Evolutionary conservation across 2,113 vertebrate genomes (phyloP).

Genomic region (Dasypus novemcinctus): DNA sequence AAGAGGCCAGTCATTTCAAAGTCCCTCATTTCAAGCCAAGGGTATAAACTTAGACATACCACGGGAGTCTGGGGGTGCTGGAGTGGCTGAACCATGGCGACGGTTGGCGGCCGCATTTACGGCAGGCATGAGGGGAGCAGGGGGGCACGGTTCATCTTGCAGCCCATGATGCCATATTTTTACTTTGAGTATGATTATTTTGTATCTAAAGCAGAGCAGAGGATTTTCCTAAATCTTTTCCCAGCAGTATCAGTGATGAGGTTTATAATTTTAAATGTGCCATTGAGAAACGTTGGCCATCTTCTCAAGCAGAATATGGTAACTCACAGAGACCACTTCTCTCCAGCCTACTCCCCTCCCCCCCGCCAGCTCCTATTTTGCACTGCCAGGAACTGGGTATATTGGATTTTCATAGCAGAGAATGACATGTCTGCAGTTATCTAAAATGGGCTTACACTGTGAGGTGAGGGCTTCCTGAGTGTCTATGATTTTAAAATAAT

Average conservation of each 20-base stretch:
- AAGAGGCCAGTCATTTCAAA: not conserved
- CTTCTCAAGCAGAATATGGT: not conserved
- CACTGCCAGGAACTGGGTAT: not conserved
- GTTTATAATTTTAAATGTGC: not conserved
- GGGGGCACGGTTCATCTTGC: not conserved
- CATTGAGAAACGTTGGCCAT: not conserved
- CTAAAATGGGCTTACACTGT: not conserved
- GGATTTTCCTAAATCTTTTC: not conserved
- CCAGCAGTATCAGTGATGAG: not conserved
- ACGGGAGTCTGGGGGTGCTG: not conserved
- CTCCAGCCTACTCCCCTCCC: accelerated
- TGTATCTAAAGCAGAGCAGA: not conserved
- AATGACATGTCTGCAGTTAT: not conserved
- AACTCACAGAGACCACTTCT: not conserved
- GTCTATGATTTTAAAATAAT: not conserved
- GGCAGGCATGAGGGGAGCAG: accelerated
- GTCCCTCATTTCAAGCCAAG: not conserved
- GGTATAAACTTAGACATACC: not conserved
- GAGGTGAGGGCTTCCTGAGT: not conserved
- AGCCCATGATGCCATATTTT: not conserved
- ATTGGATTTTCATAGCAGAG: not conserved
- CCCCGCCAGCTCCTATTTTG: not conserved
- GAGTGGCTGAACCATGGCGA: not conserved
- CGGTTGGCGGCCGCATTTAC: not conserved
- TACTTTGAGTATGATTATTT: not conserved